These are phyloP conservation scores for Marcusenius ussheri DNA, from an alignment of 2,113 vertebrate genomes.

Conservation along the genomic window DNA sequence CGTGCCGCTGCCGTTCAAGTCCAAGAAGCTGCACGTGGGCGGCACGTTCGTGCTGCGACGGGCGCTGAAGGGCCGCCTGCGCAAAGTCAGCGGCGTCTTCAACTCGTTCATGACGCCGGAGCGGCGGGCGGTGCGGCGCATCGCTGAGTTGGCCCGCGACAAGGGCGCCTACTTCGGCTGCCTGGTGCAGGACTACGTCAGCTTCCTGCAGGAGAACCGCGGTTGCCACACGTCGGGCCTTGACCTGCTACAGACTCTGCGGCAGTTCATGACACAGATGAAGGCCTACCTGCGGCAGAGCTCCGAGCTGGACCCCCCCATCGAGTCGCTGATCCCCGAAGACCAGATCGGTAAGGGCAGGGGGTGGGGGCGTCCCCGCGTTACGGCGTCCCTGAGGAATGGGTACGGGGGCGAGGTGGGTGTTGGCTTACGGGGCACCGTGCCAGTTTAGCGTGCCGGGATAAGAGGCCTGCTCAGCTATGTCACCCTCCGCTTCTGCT, in stretches of 20 bases:
- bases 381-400: constrained; percentile 22
- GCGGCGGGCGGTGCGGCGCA: constrained; percentile 74
- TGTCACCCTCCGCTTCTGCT: constrained; percentile 32
- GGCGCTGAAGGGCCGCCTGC: constrained; percentile 79
- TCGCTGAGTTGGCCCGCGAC: constrained; percentile 76
- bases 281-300: constrained; percentile 92
- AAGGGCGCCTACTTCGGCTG: constrained; percentile 90
- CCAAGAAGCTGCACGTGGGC: constrained; percentile 61
- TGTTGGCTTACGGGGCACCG: constrained; percentile 37
- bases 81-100: constrained; percentile 83
- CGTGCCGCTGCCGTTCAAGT: constrained; percentile 67
- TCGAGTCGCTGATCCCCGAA: constrained; percentile 88
- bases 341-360: constrained; percentile 84
- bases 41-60: constrained; percentile 74
- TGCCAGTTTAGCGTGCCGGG: background rate
- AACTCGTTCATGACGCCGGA: constrained; percentile 86
- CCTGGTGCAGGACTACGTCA: constrained; percentile 88
- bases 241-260: constrained; percentile 85
- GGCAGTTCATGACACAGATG: constrained; percentile 95
- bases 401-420: background rate
- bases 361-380: background rate
- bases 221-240: constrained; percentile 81
- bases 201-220: constrained; percentile 87
- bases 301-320: constrained; percentile 86
- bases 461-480: background rate